Base-by-base conservation (phyloP, 2,797 vertebrate species). In the Periparus ater region DNA sequence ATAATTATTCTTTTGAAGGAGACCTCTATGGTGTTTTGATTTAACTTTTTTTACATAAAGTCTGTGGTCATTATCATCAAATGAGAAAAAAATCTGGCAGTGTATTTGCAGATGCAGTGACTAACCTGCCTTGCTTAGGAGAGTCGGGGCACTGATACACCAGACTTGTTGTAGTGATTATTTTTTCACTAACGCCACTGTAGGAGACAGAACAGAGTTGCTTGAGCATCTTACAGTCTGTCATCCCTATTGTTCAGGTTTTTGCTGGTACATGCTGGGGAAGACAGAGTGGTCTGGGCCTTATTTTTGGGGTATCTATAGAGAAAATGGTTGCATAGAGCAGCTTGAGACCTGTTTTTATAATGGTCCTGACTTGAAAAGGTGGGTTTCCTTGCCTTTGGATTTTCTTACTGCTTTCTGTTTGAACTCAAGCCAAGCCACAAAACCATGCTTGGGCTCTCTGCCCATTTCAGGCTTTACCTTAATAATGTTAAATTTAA, bases 391-490 rank as follows among this genome's bases (percentile, higher is more conserved):
- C 34, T 67, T 18, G 30, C 48, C 25, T 67, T 87, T 0, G 0
- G 44, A 55, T 88, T 92, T 85, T 25, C 13, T 62, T 88, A 25
- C 44, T 72, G 1, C 61, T 83, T 89, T 82, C 44, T 79, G 47
- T 80, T 32, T 89, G 76, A 88, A 89, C 36, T 89, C 36, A 63
- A 73, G 89, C 91, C 93, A 94, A 94, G 57, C 89, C 87, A 70
- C 87, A 83, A 81, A 93, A 47, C 87, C n/a, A 17, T 66, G 21
- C 36, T 61, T 91, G 89, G 95, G 91, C 93, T 45, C 29, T 86
- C 48, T 88, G 89, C 91, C 91, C 36, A 1, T 81, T 92, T 76
- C 73, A 81, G 48, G 23, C 60, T 96, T 92, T 77, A 89, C 79
- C 51, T 89, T 88, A 91, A 72, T 88, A 66, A 75, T 19, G 29